Evolutionary conservation across 2,113 vertebrate species (phyloP), one percentile per base, ranked within the genome.

Genomic region (Pelodiscus sinensis): DNA sequence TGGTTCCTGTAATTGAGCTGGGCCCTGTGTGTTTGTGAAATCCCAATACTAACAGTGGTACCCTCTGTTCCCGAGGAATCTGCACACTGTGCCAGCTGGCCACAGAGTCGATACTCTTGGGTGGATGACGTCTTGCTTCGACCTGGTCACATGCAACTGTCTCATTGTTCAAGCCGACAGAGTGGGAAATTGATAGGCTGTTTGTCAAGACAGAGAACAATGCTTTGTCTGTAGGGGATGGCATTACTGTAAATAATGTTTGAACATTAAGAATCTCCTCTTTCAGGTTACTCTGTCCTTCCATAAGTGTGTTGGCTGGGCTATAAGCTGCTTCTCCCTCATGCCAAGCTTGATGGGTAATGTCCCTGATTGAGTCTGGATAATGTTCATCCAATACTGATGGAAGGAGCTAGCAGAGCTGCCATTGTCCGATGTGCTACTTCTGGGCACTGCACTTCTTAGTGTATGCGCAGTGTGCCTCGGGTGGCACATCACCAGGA

Each of bases 181-280:
- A 96, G 89, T 95, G 96, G 94, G 95, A 91, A 94, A 90, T 94
- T 35, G 73, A 90, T 22, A 8, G 93, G 93, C 93, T 88, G 90
- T 96, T 96, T 96, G 97, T 97, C 93, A 82, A 85, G 94, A 95
- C n/a, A 71, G 85, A 19, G 44, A 96, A 98, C 98, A 98, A 97
- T 97, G 93, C 83, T 87, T 87, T 94, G 90, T 95, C 97, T 98
- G 97, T 98, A 35, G 86, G 92, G 95, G 51, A 90, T n/a, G 81
- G 88, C 55, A 27, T 98, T 98, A 97, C 97, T 54, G 97, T 96
- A 97, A 98, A 97, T 98, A 97, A 96, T 94, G 89, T 96, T 94
- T 94, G 94, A 96, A 90, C 94, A 95, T 96, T 95, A 86, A 97
- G 89, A 97, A 97, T 95, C 97, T 97, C 95, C 97, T 95, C 90